Percentiles rank a stretch among this genome's conserved stretches.
Evolutionary conservation across 2,797 vertebrate species (phyloP).

Genomic region (Sebastes oblongus): DNA sequence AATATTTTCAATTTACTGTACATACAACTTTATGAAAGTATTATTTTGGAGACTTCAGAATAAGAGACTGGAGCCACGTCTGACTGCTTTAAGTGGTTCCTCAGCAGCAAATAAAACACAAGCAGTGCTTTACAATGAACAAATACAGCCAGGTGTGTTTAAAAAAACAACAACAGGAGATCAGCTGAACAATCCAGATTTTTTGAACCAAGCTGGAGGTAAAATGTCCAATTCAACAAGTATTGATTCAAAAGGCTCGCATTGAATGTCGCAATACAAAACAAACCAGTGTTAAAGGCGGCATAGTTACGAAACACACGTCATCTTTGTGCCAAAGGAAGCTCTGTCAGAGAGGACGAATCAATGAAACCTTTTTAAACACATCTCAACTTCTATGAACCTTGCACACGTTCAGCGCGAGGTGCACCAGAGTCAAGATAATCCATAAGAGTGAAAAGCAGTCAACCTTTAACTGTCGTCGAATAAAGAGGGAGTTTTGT

Average conservation of each 20-base stretch:
- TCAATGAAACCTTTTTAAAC: constrained; percentile 31
- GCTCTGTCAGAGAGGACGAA: background rate
- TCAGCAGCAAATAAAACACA: background rate
- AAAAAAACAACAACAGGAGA: background rate
- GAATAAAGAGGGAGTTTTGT: constrained; percentile 13
- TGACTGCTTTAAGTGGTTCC: background rate
- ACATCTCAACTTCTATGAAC: background rate
- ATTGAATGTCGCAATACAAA: constrained; percentile 3
- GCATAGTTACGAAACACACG: background rate
- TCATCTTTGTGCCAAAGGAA: background rate
- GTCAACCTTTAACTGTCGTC: constrained; percentile 62
- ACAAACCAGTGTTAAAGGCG: background rate
- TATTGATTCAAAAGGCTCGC: background rate
- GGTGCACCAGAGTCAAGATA: constrained; percentile 11
- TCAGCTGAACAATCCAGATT: background rate
- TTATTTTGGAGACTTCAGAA: background rate
- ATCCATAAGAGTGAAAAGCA: constrained; percentile 56
- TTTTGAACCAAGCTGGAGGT: background rate
- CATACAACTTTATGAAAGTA: background rate
- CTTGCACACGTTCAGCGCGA: background rate
- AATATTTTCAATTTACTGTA: background rate
- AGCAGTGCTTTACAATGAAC: background rate
- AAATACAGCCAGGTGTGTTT: background rate
- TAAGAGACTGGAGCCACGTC: background rate
- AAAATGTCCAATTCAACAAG: background rate